Conservation (phyloP, 2,113 vertebrate genomes). For the Sinosuthora webbiana region DNA sequence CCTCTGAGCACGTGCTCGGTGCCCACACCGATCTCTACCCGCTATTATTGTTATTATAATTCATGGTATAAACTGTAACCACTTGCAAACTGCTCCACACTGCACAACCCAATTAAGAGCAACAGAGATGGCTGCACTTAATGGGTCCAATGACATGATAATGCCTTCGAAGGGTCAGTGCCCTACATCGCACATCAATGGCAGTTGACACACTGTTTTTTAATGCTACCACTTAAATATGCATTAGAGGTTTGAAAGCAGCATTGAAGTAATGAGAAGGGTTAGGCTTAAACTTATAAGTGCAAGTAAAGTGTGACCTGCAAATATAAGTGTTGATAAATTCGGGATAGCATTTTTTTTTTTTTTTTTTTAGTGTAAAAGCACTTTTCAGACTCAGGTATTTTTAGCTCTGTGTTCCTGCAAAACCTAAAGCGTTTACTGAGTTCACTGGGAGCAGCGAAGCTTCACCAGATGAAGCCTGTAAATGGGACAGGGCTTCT, state of each 20-base stretch:
- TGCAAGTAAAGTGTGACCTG: constrained; percentile 66
- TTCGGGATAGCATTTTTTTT: not conserved
- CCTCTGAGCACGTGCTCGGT: not conserved
- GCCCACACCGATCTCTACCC: not conserved
- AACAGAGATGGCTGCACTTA: constrained; percentile 60
- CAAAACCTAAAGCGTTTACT: not conserved
- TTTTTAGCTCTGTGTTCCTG: not conserved
- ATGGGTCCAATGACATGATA: constrained; percentile 65
- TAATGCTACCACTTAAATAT: constrained; percentile 70
- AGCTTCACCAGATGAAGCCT: not conserved
- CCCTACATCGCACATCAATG: constrained; percentile 69
- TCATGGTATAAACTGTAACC: constrained; percentile 55
- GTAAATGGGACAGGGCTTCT: not conserved
- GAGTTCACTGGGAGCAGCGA: not conserved
- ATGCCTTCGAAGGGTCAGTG: constrained; percentile 60
- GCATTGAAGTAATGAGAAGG: constrained; percentile 66
- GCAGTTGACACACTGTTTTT: constrained; percentile 64
- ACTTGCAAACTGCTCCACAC: constrained; percentile 39
- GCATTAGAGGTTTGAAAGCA: constrained; percentile 66
- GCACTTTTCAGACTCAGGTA: not conserved
- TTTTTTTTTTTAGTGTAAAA: not conserved
- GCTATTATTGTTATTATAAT: constrained; percentile 61
- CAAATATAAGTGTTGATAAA: constrained; percentile 61
- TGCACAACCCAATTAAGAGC: constrained; percentile 70
- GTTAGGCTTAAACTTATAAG: constrained; percentile 63